These are phyloP conservation scores for Nothoprocta pentlandii DNA, from an alignment of 2,113 vertebrate genomes.

Conservation along the genomic window DNA sequence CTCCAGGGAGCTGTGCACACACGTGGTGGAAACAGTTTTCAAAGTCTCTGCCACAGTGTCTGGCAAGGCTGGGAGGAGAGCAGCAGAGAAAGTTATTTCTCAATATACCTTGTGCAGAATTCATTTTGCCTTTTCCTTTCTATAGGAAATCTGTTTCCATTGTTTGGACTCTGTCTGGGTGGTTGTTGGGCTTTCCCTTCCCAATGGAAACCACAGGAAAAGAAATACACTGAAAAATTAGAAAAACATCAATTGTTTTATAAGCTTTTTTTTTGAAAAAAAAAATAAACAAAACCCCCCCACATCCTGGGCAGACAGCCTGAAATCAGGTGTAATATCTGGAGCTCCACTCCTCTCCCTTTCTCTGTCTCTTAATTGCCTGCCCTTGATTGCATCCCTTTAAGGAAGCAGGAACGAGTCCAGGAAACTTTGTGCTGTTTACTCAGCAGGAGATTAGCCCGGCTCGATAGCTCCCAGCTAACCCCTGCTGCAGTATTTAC, in stretches of 20 bases:
- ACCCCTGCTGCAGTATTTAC: not conserved
- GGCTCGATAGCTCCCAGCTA: slow-evolving; percentile 24
- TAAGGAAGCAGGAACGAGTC: slow-evolving; percentile 67
- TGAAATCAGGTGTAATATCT: slow-evolving; percentile 27
- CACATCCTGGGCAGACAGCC: slow-evolving; percentile 12
- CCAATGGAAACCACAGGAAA: slow-evolving; percentile 25
- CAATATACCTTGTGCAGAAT: not conserved
- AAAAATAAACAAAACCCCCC: not conserved
- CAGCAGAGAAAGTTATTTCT: not conserved
- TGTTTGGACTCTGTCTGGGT: slow-evolving; percentile 66
- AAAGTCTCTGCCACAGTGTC: not conserved
- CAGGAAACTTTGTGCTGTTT: slow-evolving; percentile 60
- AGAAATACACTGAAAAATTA: slow-evolving; percentile 23
- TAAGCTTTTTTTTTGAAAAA: not conserved
- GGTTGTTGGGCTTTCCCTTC: slow-evolving; percentile 62
- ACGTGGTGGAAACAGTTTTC: not conserved
- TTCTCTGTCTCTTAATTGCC: slow-evolving; percentile 26
- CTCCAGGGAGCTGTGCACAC: not conserved
- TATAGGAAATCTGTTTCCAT: slow-evolving; percentile 20
- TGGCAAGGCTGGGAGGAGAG: not conserved
- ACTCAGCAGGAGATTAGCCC: slow-evolving; percentile 48
- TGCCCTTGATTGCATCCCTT: slow-evolving; percentile 20
- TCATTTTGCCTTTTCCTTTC: slow-evolving; percentile 6
- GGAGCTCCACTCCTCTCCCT: not conserved
- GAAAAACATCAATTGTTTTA: slow-evolving; percentile 48